Conservation (phyloP, 2,888 invertebrate genomes). For the Microplitis manilae region DNA sequence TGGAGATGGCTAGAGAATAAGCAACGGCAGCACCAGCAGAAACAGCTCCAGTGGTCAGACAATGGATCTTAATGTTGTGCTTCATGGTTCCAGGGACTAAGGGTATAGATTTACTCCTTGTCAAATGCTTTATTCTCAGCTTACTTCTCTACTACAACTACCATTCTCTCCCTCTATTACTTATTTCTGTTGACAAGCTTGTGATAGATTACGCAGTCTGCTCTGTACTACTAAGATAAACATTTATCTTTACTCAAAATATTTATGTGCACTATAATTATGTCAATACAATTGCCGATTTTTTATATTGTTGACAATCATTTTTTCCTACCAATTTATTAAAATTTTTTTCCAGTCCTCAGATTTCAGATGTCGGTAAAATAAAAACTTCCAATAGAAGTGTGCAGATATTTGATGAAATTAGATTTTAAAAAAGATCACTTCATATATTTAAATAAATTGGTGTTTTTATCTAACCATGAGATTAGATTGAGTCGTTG, state of each 20-base stretch:
- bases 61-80: conserved; percentile 60
- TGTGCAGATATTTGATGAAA: too few relatives aligned
- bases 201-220: not conserved
- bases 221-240: not conserved
- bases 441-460: too few relatives aligned
- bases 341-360: too few relatives aligned
- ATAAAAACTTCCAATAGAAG: too few relatives aligned
- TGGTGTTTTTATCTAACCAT: too few relatives aligned
- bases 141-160: conserved; percentile 15
- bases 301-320: not conserved
- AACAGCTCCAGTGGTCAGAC: conserved; percentile 49
- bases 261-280: not conserved
- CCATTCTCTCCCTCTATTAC: conserved; percentile 14
- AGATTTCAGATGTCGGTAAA: too few relatives aligned
- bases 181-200: conserved; percentile 31
- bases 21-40: not conserved
- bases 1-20: not conserved
- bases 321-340: too few relatives aligned
- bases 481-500: too few relatives aligned
- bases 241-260: not conserved
- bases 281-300: not conserved
- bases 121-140: conserved; percentile 25
- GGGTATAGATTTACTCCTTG: conserved; percentile 19
- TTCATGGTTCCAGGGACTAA: conserved; percentile 38
- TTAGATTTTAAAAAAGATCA: too few relatives aligned